Base-by-base conservation (phyloP, 2,113 vertebrate species). In the Caranx melampygus region DNA sequence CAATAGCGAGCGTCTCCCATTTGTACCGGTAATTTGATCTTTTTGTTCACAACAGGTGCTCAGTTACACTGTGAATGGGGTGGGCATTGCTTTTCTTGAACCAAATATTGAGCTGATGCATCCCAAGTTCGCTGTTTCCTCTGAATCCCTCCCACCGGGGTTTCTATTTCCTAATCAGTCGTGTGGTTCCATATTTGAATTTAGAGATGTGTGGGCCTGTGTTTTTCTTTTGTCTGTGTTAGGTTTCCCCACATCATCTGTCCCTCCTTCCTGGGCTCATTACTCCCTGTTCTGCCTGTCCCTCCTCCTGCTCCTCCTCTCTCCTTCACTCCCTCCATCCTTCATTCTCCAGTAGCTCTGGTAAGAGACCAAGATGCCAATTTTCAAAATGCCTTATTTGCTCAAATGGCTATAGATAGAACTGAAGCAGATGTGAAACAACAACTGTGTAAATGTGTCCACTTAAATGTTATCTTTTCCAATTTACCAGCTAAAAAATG, bases 191-290 rank as follows among this genome's bases (percentile, higher is more conserved):
- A 61, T 70, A 65, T 88, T 77, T 81, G 55, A 37, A 66, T 79
- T 79, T 44, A 37, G 55, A 84, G 68, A 49, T 35, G 20, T 35
- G 20, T 63, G 52, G 51, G 67, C 42, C 26, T 69, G 77, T 74
- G 77, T 33, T 42, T 89, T 65, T 74, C 64, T 84, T 72, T 72
- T 68, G 58, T 72, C 60, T 16, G 18, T 66, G 57, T 79, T 76
- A 76, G 65, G 78, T 78, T 63, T 87, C 72, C 60, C 77, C 71
- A 70, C 51, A 75, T 89, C 78, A 87, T 85, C 81, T 73, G 72
- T 87, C 68, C 51, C 61, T 79, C 75, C 72, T 63, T 79, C 64
- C 51, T 55, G 31, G 85, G 75, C 78, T 84, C 86, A 89, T 91
- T 90, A 82, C 87, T 85, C 68, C 73, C 34, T 75, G 44, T 72